These are phyloP conservation scores for Saccostrea echinata DNA, from an alignment of 1,140 invertebrate species.

Conservation along the genomic window DNA sequence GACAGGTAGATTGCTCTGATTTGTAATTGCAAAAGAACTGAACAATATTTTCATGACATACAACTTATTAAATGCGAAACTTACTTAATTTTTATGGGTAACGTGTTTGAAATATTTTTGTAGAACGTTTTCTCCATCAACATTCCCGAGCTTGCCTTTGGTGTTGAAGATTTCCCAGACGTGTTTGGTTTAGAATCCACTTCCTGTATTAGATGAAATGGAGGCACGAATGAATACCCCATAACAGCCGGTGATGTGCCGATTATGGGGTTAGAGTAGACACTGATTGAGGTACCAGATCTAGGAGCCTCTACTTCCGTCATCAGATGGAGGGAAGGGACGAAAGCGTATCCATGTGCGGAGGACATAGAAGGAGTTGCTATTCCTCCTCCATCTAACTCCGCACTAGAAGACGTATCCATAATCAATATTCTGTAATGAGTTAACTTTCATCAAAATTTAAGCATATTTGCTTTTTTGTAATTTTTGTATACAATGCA, in stretches of 20 bases:
- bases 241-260: background rate
- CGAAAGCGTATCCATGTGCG: constrained; percentile 12
- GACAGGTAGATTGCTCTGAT: no score
- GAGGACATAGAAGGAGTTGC: background rate
- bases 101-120: background rate
- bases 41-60: no score
- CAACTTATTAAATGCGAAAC: background rate
- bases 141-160: background rate
- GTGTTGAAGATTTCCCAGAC: background rate
- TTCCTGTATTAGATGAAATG: constrained; percentile 23
- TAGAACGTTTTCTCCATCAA: constrained; percentile 30
- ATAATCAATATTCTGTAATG: background rate
- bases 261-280: background rate
- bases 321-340: constrained; percentile 7
- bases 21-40: no score
- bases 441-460: no score
- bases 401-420: background rate
- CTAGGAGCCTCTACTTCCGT: background rate
- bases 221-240: background rate
- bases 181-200: constrained; percentile 23
- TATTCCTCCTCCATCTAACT: background rate
- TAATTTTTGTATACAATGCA: no score
- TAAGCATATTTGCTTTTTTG: no score
- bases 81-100: constrained; percentile 22
- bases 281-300: background rate